These are phyloP conservation scores for Myotis lucifugus DNA, from an alignment of 2,113 vertebrate genomes.

Conservation along the genomic window DNA sequence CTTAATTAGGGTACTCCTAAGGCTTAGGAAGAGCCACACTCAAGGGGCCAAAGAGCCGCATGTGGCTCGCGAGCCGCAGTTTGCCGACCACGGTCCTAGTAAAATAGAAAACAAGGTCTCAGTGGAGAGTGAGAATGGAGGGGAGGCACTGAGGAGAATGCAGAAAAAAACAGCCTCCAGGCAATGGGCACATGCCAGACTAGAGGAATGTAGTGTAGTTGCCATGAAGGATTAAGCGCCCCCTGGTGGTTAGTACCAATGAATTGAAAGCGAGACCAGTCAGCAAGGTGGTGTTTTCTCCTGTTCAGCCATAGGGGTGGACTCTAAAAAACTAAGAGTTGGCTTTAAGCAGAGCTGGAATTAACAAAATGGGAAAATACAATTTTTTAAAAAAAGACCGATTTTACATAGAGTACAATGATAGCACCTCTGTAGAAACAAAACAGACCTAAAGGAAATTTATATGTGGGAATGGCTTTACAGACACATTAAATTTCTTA, in stretches of 20 bases:
- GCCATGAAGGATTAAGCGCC: background rate
- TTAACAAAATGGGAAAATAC: background rate
- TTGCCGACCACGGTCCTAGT: too few species aligned
- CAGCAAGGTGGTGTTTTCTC: background rate
- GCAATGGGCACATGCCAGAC: too few species aligned
- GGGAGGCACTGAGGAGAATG: background rate
- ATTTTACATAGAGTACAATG: background rate
- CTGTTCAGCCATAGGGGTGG: background rate
- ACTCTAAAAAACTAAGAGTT: background rate
- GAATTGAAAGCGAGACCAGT: background rate
- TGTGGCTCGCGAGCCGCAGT: too few species aligned
- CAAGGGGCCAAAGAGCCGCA: too few species aligned
- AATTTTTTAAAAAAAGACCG: constrained; percentile 19
- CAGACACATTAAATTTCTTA: background rate
- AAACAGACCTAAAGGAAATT: background rate
- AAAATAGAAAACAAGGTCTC: background rate
- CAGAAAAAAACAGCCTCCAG: background rate
- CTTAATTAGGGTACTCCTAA: too few species aligned
- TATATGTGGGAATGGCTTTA: background rate
- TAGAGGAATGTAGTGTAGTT: background rate
- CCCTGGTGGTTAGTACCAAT: background rate
- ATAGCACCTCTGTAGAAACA: background rate
- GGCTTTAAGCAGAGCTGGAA: background rate
- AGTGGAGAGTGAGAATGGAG: background rate
- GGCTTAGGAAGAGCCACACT: too few species aligned